Conservation (phyloP, 2,113 vertebrate genomes). For the Chroicocephalus ridibundus region DNA sequence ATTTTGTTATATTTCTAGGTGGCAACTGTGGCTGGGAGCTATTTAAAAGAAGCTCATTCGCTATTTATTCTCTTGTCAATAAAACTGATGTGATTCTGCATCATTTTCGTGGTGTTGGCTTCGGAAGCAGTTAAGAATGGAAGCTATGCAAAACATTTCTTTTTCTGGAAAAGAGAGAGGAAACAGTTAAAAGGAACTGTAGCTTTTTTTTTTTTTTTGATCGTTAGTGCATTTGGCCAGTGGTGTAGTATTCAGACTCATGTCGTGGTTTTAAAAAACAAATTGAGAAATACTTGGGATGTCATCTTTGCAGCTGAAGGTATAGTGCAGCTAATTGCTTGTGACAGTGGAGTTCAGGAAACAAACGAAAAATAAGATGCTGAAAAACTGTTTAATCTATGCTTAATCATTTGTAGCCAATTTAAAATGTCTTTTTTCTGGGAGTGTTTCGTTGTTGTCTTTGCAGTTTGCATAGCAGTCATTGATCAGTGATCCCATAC, state of each 20-base stretch:
- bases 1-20: slow-evolving; percentile 46
- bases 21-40: slow-evolving; percentile 53
- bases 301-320: slow-evolving; percentile 57
- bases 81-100: slow-evolving; percentile 43
- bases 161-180: slow-evolving; percentile 19
- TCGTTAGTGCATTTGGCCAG: slow-evolving; percentile 38
- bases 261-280: slow-evolving; percentile 15
- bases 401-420: slow-evolving; percentile 48
- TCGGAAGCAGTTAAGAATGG: slow-evolving; percentile 11
- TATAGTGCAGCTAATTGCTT: slow-evolving; percentile 43
- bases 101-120: slow-evolving; percentile 1
- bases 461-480: slow-evolving; percentile 41
- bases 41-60: slow-evolving; percentile 46
- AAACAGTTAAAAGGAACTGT: slow-evolving; percentile 24
- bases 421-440: slow-evolving; percentile 68
- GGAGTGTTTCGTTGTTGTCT: slow-evolving; percentile 49
- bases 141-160: background rate
- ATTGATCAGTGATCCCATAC: slow-evolving; percentile 42
- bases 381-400: slow-evolving; percentile 41
- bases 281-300: slow-evolving; percentile 40
- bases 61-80: slow-evolving; percentile 32
- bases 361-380: slow-evolving; percentile 43
- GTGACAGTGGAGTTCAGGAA: slow-evolving; percentile 29
- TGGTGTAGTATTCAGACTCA: slow-evolving; percentile 24
- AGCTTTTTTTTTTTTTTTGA: background rate